These are phyloP conservation scores for Neoniphon sammara DNA, from an alignment of 2,797 vertebrate genomes.

Conservation along the genomic window DNA sequence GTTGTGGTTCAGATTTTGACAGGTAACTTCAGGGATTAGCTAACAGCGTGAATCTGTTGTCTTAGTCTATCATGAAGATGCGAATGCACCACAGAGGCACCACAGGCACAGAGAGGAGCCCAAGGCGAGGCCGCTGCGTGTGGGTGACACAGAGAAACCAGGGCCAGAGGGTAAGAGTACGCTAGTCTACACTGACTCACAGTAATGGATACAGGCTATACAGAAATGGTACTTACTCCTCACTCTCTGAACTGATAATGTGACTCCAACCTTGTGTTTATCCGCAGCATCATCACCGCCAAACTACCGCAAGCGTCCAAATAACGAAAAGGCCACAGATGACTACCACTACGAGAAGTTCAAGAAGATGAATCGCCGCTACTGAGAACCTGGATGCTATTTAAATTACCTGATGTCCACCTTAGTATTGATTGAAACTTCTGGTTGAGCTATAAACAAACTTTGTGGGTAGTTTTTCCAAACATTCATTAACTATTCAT, in stretches of 20 bases:
- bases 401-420: not conserved
- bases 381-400: slow-evolving; percentile 74
- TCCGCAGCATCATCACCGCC: slow-evolving; percentile 83
- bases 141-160: slow-evolving; percentile 96
- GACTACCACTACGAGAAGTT: slow-evolving; percentile 99
- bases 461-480: not conserved
- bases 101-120: slow-evolving; percentile 93
- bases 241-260: not conserved
- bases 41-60: no score
- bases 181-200: not conserved
- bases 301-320: slow-evolving; percentile 92
- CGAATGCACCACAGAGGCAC: slow-evolving; percentile 91
- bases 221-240: no score
- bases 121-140: slow-evolving; percentile 92
- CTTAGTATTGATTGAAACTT: not conserved
- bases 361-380: slow-evolving; percentile 98
- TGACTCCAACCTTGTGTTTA: not conserved
- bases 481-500: not conserved
- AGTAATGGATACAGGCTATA: not conserved
- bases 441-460: not conserved
- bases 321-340: slow-evolving; percentile 97
- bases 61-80: slow-evolving; percentile 85
- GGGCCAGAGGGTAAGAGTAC: slow-evolving; percentile 89
- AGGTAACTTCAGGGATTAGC: not conserved
- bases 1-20: not conserved